A percentile compares a stretch with the other conserved stretches of the same genome.
Conservation (phyloP, 2,113 vertebrate species). For the Sciurus niger region DNA sequence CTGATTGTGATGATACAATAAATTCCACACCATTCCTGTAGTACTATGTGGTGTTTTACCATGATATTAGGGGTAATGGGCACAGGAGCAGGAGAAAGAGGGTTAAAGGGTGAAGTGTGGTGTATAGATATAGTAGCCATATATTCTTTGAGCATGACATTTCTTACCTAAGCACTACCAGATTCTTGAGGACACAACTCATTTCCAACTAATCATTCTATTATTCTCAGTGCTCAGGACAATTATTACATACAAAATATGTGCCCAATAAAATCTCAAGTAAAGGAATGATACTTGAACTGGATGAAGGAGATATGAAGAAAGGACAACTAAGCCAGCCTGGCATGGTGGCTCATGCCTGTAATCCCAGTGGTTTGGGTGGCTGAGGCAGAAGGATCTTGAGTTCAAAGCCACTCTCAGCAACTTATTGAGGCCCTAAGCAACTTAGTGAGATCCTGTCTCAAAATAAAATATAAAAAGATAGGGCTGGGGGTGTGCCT, state of each 20-base stretch:
- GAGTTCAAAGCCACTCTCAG: no score
- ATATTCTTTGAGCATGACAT: neutral
- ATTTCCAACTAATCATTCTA: slow-evolving; percentile 17
- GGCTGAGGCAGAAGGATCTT: no score
- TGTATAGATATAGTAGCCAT: neutral
- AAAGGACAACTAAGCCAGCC: neutral
- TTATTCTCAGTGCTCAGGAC: neutral
- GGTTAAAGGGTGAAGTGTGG: neutral
- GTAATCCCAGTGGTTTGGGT: no score
- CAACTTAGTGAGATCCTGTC: no score
- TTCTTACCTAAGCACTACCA: neutral
- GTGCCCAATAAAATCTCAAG: neutral
- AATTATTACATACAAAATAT: neutral
- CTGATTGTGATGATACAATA: neutral
- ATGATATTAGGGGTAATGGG: neutral
- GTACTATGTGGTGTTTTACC: neutral
- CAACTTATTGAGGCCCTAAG: no score
- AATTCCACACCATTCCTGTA: neutral
- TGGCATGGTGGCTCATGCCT: no score
- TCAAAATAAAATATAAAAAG: no score
- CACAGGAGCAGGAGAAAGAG: neutral
- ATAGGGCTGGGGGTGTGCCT: no score
- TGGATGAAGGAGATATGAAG: neutral
- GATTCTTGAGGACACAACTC: slow-evolving; percentile 7
- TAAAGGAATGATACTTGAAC: neutral